Base-by-base conservation (phyloP, 2,797 vertebrate genomes). In the Brachyalestes nurse region DNA sequence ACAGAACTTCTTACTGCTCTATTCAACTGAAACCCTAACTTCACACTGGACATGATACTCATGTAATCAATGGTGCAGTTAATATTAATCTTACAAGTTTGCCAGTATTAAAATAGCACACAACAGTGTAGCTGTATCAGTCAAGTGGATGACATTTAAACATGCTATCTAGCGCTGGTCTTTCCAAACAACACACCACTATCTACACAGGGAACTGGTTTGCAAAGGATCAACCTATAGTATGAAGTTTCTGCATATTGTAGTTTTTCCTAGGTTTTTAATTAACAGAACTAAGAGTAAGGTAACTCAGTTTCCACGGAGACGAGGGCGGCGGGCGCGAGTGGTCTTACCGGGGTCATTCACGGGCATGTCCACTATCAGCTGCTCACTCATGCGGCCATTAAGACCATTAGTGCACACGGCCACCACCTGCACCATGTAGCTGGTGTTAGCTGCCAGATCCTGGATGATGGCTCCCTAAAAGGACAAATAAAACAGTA, bases 401-500 rank as follows among this genome's bases (percentile, higher is more conserved):
- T 95, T 94, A 13, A 97, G 95, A 74, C 97, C 96, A 51, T 97
- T 97, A 88, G 94, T 93, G 90, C 98, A 99, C 86, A 99, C 91
- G 25, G 98, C 97, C 90, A 98, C 96, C 90, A 99, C 96, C 88
- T 97, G 96, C 83, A 99, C 89, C 89, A 93, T 92, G 6, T 99
- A 99, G 93, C 96, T 99, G 85, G 92, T 95, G 87, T 99, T 99
- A 87, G 96, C 92, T 58, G 93, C 55, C 77, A 99, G 91, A 86
- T 97, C 95, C 77, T 95, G 95, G 21, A 99, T 92, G 88, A 99
- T 97, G 72, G 97, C 98, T 49, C 98, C 98, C 98, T 99, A 88
- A 84, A 79, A 93, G 91, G 8, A 19, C 2, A 2, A 12, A 21
- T 13, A 21, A 21, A 1, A 16, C 16, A 67, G 6, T 45, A 72